These are phyloP conservation scores for Drosophila paulistorum DNA, from an alignment of 1,140 invertebrate species.

Conservation along the genomic window DNA sequence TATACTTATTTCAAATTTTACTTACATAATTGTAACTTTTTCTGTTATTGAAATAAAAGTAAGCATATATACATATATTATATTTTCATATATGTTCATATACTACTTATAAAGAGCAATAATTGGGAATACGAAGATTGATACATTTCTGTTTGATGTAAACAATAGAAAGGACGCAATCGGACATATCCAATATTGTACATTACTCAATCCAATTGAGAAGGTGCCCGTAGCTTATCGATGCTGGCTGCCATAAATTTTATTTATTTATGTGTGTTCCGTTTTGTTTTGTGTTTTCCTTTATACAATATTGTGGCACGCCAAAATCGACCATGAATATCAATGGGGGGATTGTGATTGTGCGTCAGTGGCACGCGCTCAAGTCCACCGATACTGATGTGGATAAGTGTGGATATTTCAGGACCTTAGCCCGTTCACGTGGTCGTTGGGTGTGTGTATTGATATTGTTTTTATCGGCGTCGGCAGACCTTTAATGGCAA, in stretches of 20 bases:
- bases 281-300: conserved; percentile 57
- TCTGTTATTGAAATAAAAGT: too few species aligned
- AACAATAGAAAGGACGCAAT: conserved; percentile 57
- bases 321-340: conserved; percentile 77
- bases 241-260: conserved; percentile 72
- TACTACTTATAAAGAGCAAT: conserved; percentile 26
- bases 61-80: too few species aligned
- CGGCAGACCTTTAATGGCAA: conserved; percentile 33
- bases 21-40: too few species aligned
- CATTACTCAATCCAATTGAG: conserved; percentile 58
- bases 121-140: conserved; percentile 29
- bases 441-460: conserved; percentile 30
- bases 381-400: conserved; percentile 47
- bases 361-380: conserved; percentile 65
- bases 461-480: conserved; percentile 79
- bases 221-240: conserved; percentile 43
- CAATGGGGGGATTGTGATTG: conserved; percentile 76
- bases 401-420: conserved; percentile 43
- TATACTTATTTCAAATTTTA: too few species aligned
- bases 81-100: neutral
- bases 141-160: conserved; percentile 39
- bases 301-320: conserved; percentile 36
- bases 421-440: conserved; percentile 24
- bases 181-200: conserved; percentile 51
- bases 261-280: conserved; percentile 75